phyloP scores from a whole-genome alignment of 2,113 vertebrate species.

The Siphamia tubifer region DNA sequence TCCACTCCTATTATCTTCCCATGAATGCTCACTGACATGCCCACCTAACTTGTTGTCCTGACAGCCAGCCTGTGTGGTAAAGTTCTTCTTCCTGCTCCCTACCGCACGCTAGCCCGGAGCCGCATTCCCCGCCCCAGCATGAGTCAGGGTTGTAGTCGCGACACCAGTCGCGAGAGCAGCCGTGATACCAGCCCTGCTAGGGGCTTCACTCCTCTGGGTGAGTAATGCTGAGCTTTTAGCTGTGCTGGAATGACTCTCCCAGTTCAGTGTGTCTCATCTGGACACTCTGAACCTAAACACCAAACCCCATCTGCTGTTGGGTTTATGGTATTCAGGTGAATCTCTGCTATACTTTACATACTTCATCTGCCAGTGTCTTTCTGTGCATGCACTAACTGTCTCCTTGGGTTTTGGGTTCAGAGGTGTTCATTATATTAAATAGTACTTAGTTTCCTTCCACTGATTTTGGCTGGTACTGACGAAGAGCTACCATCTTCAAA shows the following conservation, averaged over 20 bases:
- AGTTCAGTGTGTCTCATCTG: not conserved
- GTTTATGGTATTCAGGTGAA: too few relatives aligned
- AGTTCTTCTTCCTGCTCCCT: conserved; percentile 95
- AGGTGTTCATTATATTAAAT: not conserved
- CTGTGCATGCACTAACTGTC: conserved; percentile 64
- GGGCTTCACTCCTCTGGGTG: conserved; percentile 97
- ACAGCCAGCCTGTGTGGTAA: conserved; percentile 91
- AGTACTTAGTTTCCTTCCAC: not conserved
- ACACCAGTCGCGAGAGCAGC: conserved; percentile 99
- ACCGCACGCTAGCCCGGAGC: conserved; percentile 98
- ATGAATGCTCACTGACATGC: conserved; percentile 52
- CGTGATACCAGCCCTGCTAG: conserved; percentile 98
- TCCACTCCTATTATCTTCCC: not conserved
- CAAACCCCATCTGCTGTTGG: not conserved
- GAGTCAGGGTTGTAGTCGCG: conserved; percentile 99
- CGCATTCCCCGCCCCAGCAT: conserved; percentile 99
- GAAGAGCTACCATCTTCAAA: not conserved
- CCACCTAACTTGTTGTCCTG: conserved; percentile 78
- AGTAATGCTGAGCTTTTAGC: conserved; percentile 79
- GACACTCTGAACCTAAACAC: not conserved
- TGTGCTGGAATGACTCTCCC: not conserved
- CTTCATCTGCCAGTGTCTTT: conserved; percentile 47
- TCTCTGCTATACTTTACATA: not conserved
- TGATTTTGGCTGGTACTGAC: not conserved
- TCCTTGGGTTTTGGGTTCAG: not conserved